A percentile compares a stretch with the other conserved stretches of the same genome.
Conservation (phyloP, 2,113 vertebrate species). For the Anguilla japonica region DNA sequence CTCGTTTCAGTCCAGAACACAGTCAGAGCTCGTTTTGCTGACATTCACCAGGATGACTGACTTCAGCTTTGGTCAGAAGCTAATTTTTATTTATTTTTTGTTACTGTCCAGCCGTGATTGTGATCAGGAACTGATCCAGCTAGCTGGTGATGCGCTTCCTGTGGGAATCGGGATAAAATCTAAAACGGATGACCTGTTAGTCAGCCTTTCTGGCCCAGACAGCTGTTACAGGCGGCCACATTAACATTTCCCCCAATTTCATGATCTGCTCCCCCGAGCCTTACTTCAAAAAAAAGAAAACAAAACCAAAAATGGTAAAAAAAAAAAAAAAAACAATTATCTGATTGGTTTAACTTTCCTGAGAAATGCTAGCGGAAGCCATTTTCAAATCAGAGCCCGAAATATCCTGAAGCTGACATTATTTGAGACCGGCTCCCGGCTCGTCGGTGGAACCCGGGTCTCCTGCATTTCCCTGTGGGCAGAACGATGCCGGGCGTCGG, state of each 20-base stretch:
- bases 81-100: constrained; percentile 52
- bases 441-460: no score
- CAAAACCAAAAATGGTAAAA: constrained; percentile 42
- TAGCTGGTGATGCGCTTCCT: constrained; percentile 58
- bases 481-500: background rate
- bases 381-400: constrained; percentile 17
- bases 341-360: constrained; percentile 55
- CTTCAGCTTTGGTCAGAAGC: background rate
- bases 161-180: constrained; percentile 61
- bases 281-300: constrained; percentile 59
- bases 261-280: constrained; percentile 67
- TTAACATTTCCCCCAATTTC: constrained; percentile 67
- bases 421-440: background rate
- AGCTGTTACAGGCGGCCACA: constrained; percentile 62
- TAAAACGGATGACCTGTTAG: constrained; percentile 48
- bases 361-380: constrained; percentile 42
- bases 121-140: constrained; percentile 47
- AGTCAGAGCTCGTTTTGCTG: background rate
- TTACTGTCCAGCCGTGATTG: constrained; percentile 32
- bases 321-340: constrained; percentile 57
- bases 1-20: constrained; percentile 11
- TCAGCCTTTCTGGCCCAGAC: constrained; percentile 38
- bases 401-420: background rate
- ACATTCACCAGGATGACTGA: background rate
- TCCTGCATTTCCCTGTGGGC: no score